phyloP scores from a whole-genome alignment of 2,113 vertebrate species.

The Falco punctatus region DNA sequence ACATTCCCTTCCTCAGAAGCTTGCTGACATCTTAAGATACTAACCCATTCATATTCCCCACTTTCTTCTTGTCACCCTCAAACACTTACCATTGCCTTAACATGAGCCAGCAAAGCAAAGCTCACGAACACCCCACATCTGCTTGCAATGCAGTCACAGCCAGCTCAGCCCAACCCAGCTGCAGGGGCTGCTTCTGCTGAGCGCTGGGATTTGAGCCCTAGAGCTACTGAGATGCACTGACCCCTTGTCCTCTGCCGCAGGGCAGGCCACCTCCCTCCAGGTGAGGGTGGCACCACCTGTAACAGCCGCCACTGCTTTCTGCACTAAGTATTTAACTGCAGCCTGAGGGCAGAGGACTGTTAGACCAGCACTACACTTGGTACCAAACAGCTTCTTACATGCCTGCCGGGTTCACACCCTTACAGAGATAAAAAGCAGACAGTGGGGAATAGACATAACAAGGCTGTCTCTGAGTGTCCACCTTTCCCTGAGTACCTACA shows the following conservation, averaged over 20 bases:
- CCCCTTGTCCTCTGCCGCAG: rapidly evolving
- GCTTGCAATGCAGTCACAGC: too few species aligned
- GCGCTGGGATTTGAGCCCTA: neutral
- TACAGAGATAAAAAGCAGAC: neutral
- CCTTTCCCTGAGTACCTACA: neutral
- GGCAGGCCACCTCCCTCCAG: neutral
- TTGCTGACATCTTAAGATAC: neutral
- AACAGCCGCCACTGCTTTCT: neutral
- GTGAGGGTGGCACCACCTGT: neutral
- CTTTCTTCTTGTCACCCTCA: neutral
- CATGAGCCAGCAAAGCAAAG: neutral
- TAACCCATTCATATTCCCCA: neutral
- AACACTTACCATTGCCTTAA: neutral
- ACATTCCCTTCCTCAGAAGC: neutral
- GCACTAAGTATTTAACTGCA: neutral
- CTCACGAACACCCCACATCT: neutral
- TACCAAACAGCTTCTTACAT: neutral
- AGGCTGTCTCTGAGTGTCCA: neutral
- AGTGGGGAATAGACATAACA: neutral
- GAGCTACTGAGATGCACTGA: neutral
- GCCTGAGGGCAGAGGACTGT: neutral
- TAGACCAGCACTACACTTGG: neutral
- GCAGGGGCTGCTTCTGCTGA: rapidly evolving
- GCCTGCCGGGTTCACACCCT: neutral
- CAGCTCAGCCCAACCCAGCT: neutral